Base-by-base conservation (phyloP, 2,113 vertebrate genomes). In the Pterophyllum scalare region DNA sequence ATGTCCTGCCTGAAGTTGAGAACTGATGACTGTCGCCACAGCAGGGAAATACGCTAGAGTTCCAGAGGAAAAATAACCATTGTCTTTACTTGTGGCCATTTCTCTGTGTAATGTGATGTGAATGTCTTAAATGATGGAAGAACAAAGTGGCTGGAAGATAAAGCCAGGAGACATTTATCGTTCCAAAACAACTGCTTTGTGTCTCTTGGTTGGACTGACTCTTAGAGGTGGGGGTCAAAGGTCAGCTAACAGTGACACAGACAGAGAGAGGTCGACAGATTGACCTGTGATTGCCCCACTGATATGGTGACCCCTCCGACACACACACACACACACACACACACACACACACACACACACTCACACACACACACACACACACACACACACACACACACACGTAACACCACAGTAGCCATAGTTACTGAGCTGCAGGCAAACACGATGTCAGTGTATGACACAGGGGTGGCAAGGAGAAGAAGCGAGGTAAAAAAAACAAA, bases 251-350 rank as follows among this genome's bases (percentile, higher is more conserved):
- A 79, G 82, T 33, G 90, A 92, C 91, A 90, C 89, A 93, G 93
- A 94, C 93, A 85, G 88, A 84, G 70, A 88, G 75, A 91, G 94
- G 92, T 93, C 87, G 28, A 67, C 75, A 26, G 59, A 67, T 62
- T 94, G 93, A 92, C 94, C 94, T 83, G 78, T 24, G 40, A 82
- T 86, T 90, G 89, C 87, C 92, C 91, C 65, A 86, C 85, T 81
- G 81, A 91, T 87, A 89, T 31, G 52, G 7, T 80, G 60, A 84
- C 83, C 88, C 77, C 79, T 86, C 52, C 54, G 64, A 7, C 49
- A 1, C 62, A 0, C 64, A 1, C 64, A 8, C 49, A 52, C 49
- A 19, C 15, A 40, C 14, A 6, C 80, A 56, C 87, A 43, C 46
- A 43, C 15, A 17, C 49, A 19, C n/a, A 26, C 64, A 49, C 22